phyloP scores from a whole-genome alignment of 2,888 invertebrate species.

The Chloromyia formosa region DNA sequence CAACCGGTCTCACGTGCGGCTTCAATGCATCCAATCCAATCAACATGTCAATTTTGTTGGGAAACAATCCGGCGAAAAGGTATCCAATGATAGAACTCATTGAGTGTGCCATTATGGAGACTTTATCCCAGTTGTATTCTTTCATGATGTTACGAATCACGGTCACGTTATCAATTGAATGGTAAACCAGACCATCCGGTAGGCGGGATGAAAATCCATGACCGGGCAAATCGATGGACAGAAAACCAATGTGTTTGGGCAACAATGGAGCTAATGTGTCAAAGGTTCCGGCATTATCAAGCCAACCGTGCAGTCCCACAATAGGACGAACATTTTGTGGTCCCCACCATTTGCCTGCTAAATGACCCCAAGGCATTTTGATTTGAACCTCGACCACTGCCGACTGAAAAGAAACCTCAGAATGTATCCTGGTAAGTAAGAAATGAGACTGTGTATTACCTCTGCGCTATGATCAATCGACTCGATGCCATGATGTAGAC shows the following conservation, averaged over 20 bases:
- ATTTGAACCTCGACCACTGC: slow-evolving; percentile 68
- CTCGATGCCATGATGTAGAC: too few relatives aligned
- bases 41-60: slow-evolving; percentile 62
- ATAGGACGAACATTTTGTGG: slow-evolving; percentile 71
- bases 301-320: slow-evolving; percentile 80
- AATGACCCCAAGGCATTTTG: slow-evolving; percentile 74
- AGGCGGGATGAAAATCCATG: slow-evolving; percentile 76
- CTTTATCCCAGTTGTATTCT: slow-evolving; percentile 75
- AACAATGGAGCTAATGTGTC: slow-evolving; percentile 74
- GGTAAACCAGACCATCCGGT: slow-evolving; percentile 68
- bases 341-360: slow-evolving; percentile 78
- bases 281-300: slow-evolving; percentile 80
- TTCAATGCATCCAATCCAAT: slow-evolving; percentile 61
- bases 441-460: too few relatives aligned
- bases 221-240: slow-evolving; percentile 76
- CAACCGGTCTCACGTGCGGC: slow-evolving; percentile 58
- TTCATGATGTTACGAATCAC: slow-evolving; percentile 69
- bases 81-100: slow-evolving; percentile 72
- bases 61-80: slow-evolving; percentile 70
- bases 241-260: slow-evolving; percentile 64
- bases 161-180: slow-evolving; percentile 63
- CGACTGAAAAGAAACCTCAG: neutral
- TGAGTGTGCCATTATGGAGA: slow-evolving; percentile 76
- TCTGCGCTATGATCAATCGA: too few relatives aligned
- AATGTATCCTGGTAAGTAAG: too few relatives aligned